Evolutionary conservation across 1,140 invertebrate species (phyloP), one percentile per base, ranked within the genome.

Genomic region (Trichonephila clavipes): DNA sequence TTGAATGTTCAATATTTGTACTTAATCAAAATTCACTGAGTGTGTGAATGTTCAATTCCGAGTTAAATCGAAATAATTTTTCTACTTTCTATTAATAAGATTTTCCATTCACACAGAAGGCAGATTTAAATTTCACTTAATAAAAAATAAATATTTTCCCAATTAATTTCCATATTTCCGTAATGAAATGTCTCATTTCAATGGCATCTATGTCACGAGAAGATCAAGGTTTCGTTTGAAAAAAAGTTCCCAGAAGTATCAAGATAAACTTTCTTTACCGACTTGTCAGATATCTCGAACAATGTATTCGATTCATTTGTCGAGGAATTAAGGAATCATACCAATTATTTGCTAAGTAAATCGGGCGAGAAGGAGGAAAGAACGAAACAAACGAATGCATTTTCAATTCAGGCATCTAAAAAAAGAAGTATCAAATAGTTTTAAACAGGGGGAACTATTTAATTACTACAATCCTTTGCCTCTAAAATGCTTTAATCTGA

Each of bases 401-500:
- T 77, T 34, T 34, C 69, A 77, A 28, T 77, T 77, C 18, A 40
- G 72, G 72, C 72, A 77, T 77, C 28, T 12, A 77, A 77, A 77
- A 77, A 77, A 34, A 69, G n/a, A 77, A 77, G 18, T 77, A 34
- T 28, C 28, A 77, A 77, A 77, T 34, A 34, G 72, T 40, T 77
- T 77, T 34, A 77, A 77, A 77, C 34, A 77, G 34, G 72, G 34
- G 72, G 28, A 77, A 34, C 28, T 24, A 72, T 72, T 77, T 77
- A 77, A 77, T 77, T 77, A 77, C 28, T 77, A 40, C 28, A 28
- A 34, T 77, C 69, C 16, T 77, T 77, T 77, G 18, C 18, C 7
- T 14, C 34, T 77, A 77, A 77, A 77, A 77, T 16, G 24, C 28
- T 77, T 34, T 77, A 77, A 77, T 77, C 72, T 77, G 72, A 34